phyloP scores from a whole-genome alignment of 1,140 invertebrate species.

The Drosophila kohkoa region DNA sequence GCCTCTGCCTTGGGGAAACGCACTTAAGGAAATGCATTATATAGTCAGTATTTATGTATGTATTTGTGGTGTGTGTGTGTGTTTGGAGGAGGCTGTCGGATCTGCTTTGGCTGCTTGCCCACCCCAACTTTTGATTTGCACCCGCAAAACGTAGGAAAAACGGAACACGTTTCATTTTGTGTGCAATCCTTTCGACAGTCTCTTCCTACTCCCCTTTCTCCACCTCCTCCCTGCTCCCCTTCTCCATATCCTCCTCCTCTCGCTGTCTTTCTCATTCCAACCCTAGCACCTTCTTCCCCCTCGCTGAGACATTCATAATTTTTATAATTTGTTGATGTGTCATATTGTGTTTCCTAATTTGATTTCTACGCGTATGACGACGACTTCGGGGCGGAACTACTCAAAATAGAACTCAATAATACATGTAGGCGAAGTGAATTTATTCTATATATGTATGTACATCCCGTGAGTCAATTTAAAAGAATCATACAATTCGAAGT shows the following conservation, averaged over 20 bases:
- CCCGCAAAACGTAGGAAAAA: not conserved
- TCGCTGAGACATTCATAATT: slow-evolving; percentile 35
- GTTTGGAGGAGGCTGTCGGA: slow-evolving; percentile 17
- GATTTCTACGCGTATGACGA: slow-evolving; percentile 2
- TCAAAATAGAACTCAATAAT: slow-evolving; percentile 31
- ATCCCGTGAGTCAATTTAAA: no score
- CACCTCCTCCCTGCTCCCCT: slow-evolving; percentile 10
- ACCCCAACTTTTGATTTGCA: not conserved
- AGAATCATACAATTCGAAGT: no score
- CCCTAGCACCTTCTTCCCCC: not conserved
- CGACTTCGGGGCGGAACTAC: slow-evolving; percentile 10
- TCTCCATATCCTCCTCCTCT: not conserved
- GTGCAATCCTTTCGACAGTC: slow-evolving; percentile 68
- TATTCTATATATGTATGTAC: no score
- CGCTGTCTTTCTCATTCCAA: not conserved
- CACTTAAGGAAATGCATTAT: slow-evolving; percentile 44
- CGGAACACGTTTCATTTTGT: slow-evolving; percentile 53
- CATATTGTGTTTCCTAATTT: slow-evolving; percentile 33
- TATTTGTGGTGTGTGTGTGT: not conserved
- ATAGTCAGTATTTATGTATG: slow-evolving; percentile 8
- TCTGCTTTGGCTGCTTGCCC: slow-evolving; percentile 18
- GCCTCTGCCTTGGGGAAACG: slow-evolving; percentile 19
- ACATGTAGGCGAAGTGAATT: not conserved
- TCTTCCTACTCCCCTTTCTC: slow-evolving; percentile 20
- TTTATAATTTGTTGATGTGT: slow-evolving; percentile 48